A percentile compares a stretch with the other conserved stretches of the same genome.
Evolutionary conservation across 2,797 vertebrate species (phyloP).

Genomic region (Myotis vivesi): DNA sequence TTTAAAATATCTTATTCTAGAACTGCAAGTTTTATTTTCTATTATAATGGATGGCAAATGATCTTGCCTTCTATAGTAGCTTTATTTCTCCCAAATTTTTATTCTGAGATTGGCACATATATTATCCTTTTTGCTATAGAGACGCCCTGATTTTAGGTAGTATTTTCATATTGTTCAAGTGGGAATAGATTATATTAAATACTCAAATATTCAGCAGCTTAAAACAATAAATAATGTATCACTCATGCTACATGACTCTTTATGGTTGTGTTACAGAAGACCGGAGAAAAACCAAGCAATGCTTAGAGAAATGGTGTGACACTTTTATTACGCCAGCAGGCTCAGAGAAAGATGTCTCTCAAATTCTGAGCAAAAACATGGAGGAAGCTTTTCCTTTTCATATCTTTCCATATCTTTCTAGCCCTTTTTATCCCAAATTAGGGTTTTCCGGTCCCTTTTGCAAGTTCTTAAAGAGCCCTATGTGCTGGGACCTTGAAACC

Average conservation of each 20-base stretch:
- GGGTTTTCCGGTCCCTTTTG: too few species aligned
- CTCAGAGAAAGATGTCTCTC: too few species aligned
- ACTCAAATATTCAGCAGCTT: neutral
- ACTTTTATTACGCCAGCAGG: too few species aligned
- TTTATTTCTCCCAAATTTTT: neutral
- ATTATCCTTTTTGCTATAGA: neutral
- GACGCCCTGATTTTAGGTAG: neutral
- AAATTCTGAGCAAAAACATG: too few species aligned
- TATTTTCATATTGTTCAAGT: neutral
- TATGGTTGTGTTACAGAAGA: too few species aligned
- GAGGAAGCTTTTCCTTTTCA: too few species aligned
- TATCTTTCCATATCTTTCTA: too few species aligned
- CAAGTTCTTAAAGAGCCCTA: too few species aligned
- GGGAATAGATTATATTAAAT: neutral
- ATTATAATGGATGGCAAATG: neutral
- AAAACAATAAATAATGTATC: neutral
- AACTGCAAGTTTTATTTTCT: neutral
- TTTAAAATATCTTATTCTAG: neutral
- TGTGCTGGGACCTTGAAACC: too few species aligned
- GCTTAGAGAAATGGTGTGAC: too few species aligned
- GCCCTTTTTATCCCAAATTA: too few species aligned
- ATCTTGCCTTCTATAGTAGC: neutral
- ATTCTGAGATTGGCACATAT: neutral
- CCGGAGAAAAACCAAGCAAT: too few species aligned
- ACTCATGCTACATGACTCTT: fast-evolving